Evolutionary conservation across 2,888 invertebrate genomes (phyloP).

Genomic region (Sphecodes monilicornis): DNA sequence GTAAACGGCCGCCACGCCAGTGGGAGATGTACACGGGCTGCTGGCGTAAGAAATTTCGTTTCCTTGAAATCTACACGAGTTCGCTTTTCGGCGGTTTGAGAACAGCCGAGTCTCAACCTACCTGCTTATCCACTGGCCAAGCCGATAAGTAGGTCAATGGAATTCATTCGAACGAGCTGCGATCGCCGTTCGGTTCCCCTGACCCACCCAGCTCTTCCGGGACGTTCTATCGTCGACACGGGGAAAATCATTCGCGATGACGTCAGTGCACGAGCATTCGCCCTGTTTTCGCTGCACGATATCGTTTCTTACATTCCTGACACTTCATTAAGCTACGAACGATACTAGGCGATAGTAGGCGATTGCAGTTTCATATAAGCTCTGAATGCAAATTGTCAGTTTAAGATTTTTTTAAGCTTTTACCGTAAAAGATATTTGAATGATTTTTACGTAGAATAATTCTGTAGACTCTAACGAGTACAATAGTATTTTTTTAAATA

Average conservation of each 20-base stretch:
- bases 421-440: no score
- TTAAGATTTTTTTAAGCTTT: no score
- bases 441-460: no score
- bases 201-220: constrained; percentile 65
- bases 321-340: neutral
- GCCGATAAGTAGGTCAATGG: constrained; percentile 81
- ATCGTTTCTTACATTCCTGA: neutral
- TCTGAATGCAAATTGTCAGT: no score
- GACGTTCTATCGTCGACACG: neutral
- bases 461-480: no score
- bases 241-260: neutral
- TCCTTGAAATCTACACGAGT: constrained; percentile 38
- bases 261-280: neutral
- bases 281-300: neutral
- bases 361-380: no score
- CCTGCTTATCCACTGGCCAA: constrained; percentile 69
- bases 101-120: constrained; percentile 73
- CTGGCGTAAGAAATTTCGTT: constrained; percentile 37
- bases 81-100: constrained; percentile 68
- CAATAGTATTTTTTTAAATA: no score
- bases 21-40: neutral
- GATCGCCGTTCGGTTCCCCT: constrained; percentile 63
- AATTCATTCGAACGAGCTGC: constrained; percentile 76
- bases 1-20: neutral
- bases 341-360: no score